Conservation (phyloP, 2,888 invertebrate genomes). For the Sphinx pinastri region DNA sequence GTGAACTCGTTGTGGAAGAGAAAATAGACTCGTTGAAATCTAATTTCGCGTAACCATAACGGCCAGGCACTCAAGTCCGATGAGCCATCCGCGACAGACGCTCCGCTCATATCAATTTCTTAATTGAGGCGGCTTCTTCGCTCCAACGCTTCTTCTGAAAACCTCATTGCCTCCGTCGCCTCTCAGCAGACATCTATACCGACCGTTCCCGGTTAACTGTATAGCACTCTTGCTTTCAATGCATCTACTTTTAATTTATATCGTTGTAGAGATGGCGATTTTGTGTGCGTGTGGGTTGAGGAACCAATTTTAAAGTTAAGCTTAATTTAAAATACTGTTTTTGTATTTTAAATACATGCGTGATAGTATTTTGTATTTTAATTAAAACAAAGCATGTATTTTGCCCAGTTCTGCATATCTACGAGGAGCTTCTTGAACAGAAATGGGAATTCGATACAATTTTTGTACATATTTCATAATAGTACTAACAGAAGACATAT, state of each 20-base stretch:
- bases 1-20: constrained; percentile 63
- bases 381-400: too few species aligned
- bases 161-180: constrained; percentile 46
- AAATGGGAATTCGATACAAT: too few species aligned
- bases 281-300: too few species aligned
- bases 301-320: too few species aligned
- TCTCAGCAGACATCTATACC: constrained; percentile 36
- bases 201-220: constrained; percentile 30
- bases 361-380: too few species aligned
- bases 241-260: constrained; percentile 17
- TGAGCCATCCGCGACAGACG: constrained; percentile 81
- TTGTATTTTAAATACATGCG: too few species aligned
- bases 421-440: too few species aligned
- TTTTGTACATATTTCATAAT: too few species aligned
- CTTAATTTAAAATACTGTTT: too few species aligned
- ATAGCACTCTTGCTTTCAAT: constrained; percentile 26
- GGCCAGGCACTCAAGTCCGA: constrained; percentile 76
- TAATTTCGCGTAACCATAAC: constrained; percentile 83
- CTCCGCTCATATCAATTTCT: constrained; percentile 78
- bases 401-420: too few species aligned
- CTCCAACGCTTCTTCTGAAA: constrained; percentile 62
- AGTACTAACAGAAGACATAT: too few species aligned
- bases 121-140: constrained; percentile 75
- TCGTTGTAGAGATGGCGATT: neutral
- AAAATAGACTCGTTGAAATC: constrained; percentile 83